phyloP scores from a whole-genome alignment of 2,113 vertebrate genomes.

The Butorides virescens region DNA sequence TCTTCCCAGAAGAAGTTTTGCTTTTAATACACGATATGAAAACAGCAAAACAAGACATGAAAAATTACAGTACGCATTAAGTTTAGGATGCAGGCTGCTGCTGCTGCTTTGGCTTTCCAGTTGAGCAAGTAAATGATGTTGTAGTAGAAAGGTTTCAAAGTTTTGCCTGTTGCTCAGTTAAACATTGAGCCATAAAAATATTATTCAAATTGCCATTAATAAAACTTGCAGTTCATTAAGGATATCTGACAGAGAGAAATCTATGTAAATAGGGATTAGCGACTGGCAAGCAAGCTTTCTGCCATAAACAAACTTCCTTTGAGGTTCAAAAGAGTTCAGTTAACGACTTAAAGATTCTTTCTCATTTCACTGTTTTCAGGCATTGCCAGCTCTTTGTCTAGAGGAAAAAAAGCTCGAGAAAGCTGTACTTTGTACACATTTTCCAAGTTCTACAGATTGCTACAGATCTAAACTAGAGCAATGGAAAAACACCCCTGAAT shows the following conservation, averaged over 20 bases:
- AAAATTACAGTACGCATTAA: neutral
- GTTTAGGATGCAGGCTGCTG: neutral
- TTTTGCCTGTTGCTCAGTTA: neutral
- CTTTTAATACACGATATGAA: neutral
- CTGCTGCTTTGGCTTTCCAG: neutral
- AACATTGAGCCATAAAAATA: neutral
- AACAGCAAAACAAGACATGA: neutral
- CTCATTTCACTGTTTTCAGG: neutral
- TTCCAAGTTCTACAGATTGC: neutral
- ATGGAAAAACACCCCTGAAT: neutral
- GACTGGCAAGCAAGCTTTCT: neutral
- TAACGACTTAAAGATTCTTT: neutral
- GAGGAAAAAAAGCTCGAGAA: neutral
- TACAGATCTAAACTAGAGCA: neutral
- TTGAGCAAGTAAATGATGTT: neutral
- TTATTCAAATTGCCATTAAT: neutral
- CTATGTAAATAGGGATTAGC: neutral
- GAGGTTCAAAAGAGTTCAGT: conserved; percentile 13
- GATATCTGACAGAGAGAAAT: neutral
- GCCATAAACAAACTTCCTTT: neutral
- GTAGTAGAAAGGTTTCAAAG: neutral
- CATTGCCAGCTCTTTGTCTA: neutral
- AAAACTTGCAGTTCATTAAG: conserved; percentile 34
- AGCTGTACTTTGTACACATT: neutral
- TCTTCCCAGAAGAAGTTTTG: neutral